phyloP scores from a whole-genome alignment of 2,113 vertebrate genomes.

The Brachyistius frenatus region DNA sequence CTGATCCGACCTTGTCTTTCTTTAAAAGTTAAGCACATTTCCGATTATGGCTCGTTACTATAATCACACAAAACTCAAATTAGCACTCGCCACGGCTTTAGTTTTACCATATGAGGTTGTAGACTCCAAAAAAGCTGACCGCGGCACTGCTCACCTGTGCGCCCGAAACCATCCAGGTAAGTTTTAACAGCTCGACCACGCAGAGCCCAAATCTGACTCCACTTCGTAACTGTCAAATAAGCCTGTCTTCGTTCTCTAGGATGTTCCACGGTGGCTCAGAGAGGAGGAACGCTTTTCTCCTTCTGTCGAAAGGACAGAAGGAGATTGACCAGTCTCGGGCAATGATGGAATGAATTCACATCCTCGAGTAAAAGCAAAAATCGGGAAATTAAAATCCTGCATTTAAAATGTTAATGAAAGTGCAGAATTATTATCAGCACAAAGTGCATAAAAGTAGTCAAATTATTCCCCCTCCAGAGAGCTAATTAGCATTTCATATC shows the following conservation, averaged over 20 bases:
- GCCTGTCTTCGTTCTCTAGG: background rate
- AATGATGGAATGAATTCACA: background rate
- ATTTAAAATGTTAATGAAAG: background rate
- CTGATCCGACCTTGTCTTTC: background rate
- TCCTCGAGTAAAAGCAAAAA: background rate
- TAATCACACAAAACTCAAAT: background rate
- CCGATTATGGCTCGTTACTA: background rate
- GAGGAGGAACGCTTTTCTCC: background rate
- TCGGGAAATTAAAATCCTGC: no score
- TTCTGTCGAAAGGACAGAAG: background rate
- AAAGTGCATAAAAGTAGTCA: no score
- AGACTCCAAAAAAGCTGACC: background rate
- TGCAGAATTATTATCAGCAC: no score
- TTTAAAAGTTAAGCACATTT: conserved; percentile 1
- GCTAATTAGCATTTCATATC: no score
- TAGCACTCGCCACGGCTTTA: background rate
- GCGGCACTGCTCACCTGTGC: conserved; percentile 42
- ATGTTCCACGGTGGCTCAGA: no score
- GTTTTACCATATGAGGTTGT: background rate
- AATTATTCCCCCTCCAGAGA: no score
- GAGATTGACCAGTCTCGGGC: background rate
- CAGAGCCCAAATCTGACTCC: background rate
- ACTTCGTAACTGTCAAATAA: background rate
- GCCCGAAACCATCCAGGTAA: conserved; percentile 18
- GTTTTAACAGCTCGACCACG: conserved; percentile 5